Evolutionary conservation across 2,797 vertebrate species (phyloP).

Genomic region (Catharus ustulatus): DNA sequence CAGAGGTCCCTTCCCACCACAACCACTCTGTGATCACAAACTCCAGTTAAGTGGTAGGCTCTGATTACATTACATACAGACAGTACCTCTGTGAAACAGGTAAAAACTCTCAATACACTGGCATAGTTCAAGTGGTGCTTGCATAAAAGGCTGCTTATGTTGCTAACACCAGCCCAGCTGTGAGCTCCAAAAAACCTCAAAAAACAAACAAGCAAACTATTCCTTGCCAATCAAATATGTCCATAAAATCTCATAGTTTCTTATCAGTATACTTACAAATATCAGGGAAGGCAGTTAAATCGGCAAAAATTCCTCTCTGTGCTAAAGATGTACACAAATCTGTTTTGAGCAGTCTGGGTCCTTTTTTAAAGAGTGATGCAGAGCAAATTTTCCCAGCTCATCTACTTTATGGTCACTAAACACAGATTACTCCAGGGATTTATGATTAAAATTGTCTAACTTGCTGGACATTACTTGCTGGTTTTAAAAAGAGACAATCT

Average conservation of each 20-base stretch:
- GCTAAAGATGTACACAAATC: background rate
- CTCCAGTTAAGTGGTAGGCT: background rate
- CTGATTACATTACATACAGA: background rate
- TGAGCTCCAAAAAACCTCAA: background rate
- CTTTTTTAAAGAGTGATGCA: constrained; percentile 7
- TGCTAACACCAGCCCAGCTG: background rate
- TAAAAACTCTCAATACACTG: background rate
- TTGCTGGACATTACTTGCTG: background rate
- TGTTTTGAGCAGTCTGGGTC: background rate
- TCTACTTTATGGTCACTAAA: constrained; percentile 31
- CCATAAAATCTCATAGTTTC: background rate
- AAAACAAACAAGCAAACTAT: background rate
- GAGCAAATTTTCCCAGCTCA: constrained; percentile 12
- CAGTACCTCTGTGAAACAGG: background rate
- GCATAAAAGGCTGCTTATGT: background rate
- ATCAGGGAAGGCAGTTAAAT: background rate
- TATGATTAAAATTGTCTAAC: background rate
- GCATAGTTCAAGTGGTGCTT: background rate
- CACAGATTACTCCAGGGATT: constrained; percentile 21
- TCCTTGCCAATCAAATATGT: background rate
- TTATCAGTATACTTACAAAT: background rate
- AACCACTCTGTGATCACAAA: background rate
- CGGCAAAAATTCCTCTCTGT: background rate
- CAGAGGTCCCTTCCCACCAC: background rate
- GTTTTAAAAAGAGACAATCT: constrained; percentile 18